Base-by-base conservation (phyloP, 2,797 vertebrate genomes). In the Platalea minor region DNA sequence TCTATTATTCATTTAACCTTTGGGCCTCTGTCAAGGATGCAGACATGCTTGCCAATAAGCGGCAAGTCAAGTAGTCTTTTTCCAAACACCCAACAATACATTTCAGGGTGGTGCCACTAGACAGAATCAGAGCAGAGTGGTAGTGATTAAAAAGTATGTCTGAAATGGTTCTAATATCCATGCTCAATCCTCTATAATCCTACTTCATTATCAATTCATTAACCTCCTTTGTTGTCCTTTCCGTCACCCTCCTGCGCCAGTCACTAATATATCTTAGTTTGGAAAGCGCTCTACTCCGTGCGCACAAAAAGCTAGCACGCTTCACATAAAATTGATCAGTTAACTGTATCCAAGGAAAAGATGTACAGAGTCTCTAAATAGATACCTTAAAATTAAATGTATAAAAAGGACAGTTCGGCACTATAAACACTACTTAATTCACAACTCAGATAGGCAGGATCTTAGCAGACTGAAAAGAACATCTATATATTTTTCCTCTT, bases 171-270 rank as follows among this genome's bases (percentile, higher is more conserved):
- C 91, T 94, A 94, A 95, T 95, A 93, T 85, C 65, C 81, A 78
- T 56, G 93, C 76, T 92, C 89, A 96, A 91, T 94, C 93, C 81
- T 84, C 65, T 84, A 69, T 93, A 96, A 96, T 96, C 94, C 81
- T n/a, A 56, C 85, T 93, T 95, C 84, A 96, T 94, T 91, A 95
- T 78, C 95, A 94, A 93, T 96, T 97, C 97, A 93, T 97, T 96
- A 98, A 91, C 89, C 89, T 96, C 77, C 92, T 96, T 97, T 96
- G 95, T 94, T 94, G 95, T 96, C 89, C 95, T 94, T 94, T 96
- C 95, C 90, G 95, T 93, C 95, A 97, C 85, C 35, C 95, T 97
- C 35, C 96, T 94, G 85, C 91, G 78, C 43, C 92, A 91, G 95
- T 95, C 83, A 48, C 94, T 89, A 93, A 95, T 63, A 96, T 43